phyloP scores from a whole-genome alignment of 2,113 vertebrate genomes.

The Pyxicephalus adspersus region DNA sequence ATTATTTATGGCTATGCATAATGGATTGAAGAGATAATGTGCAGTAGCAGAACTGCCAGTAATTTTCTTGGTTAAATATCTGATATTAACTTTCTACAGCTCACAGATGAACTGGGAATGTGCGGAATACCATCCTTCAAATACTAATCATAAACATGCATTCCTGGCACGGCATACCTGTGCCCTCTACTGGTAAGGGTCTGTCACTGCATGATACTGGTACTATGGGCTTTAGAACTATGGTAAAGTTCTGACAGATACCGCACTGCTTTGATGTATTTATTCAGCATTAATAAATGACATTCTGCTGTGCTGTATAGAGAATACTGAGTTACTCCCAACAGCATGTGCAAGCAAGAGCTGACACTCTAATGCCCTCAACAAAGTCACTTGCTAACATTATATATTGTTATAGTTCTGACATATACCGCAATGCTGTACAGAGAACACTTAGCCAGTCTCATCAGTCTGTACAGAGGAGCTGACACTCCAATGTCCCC shows the following conservation, averaged over 20 bases:
- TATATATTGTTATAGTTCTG: neutral
- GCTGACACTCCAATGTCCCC: too few species aligned
- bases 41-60: neutral
- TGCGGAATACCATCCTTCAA: neutral
- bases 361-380: neutral
- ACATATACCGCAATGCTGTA: too few species aligned
- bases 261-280: too few species aligned
- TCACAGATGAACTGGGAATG: neutral
- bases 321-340: too few species aligned
- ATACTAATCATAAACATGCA: neutral
- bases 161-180: neutral
- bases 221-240: too few species aligned
- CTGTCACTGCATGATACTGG: neutral
- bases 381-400: neutral
- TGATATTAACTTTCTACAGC: neutral
- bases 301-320: too few species aligned
- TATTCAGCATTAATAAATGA: too few species aligned
- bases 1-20: neutral
- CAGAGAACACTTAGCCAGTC: neutral
- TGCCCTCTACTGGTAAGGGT: neutral
- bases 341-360: neutral
- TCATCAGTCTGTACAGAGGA: neutral
- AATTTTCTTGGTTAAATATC: neutral
- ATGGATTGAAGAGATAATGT: neutral
- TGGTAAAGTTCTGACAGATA: too few species aligned